phyloP scores from a whole-genome alignment of 2,888 invertebrate species.

The Xestobium rufovillosum region DNA sequence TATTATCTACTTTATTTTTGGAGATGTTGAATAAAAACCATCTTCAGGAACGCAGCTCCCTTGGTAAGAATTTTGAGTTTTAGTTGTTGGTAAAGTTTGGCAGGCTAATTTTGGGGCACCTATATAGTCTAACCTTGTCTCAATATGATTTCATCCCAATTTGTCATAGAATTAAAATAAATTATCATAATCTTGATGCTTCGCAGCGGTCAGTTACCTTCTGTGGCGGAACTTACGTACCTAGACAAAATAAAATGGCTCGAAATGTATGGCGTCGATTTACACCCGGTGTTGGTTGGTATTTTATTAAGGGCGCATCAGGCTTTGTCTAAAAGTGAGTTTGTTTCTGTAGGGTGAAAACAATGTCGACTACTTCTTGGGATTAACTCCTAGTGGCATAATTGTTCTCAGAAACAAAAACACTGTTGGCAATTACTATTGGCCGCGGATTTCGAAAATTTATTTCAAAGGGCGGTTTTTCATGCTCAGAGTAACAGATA shows the following conservation, averaged over 20 bases:
- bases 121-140: too few species aligned
- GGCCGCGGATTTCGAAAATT: slow-evolving; percentile 95
- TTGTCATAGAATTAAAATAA: too few species aligned
- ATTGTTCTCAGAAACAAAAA: slow-evolving; percentile 90
- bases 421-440: slow-evolving; percentile 96
- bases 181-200: too few species aligned
- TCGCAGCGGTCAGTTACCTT: slow-evolving; percentile 84
- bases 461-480: slow-evolving; percentile 95
- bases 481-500: slow-evolving; percentile 92
- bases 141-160: too few species aligned
- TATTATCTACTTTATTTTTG: too few species aligned
- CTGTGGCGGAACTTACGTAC: slow-evolving; percentile 89
- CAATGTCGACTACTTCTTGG: slow-evolving; percentile 92
- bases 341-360: slow-evolving; percentile 75
- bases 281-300: slow-evolving; percentile 85
- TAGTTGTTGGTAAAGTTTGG: too few species aligned
- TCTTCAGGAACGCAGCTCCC: too few species aligned
- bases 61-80: too few species aligned
- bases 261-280: slow-evolving; percentile 96
- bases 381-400: slow-evolving; percentile 91
- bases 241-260: slow-evolving; percentile 97
- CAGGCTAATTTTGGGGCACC: too few species aligned
- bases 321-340: too few species aligned
- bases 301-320: background rate
- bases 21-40: too few species aligned